A percentile compares a stretch with the other conserved stretches of the same genome.
Evolutionary conservation across 1,140 invertebrate genomes (phyloP).

Genomic region (Trialeurodes vaporariorum): DNA sequence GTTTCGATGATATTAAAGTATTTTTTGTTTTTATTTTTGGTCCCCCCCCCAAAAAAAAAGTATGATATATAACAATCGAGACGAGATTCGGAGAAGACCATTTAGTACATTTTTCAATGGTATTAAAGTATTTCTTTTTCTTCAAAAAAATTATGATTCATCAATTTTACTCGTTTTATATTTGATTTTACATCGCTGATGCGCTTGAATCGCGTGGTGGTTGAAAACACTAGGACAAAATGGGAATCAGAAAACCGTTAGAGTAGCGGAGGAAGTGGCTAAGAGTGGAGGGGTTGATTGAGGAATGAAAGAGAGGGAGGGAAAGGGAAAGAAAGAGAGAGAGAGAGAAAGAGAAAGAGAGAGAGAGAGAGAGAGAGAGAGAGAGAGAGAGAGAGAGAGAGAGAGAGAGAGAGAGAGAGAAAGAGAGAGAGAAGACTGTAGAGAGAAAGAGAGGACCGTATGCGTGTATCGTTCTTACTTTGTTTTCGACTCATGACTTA

Average conservation of each 20-base stretch:
- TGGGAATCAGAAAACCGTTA: neutral
- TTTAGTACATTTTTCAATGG: too few relatives aligned
- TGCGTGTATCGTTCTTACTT: neutral
- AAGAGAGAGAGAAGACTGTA: neutral
- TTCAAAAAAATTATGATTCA: constrained; percentile 6
- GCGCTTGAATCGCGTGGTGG: too few relatives aligned
- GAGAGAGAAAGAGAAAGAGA: neutral
- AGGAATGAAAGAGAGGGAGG: neutral
- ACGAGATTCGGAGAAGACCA: neutral
- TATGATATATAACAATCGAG: neutral
- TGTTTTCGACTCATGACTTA: neutral
- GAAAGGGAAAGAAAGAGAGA: neutral
- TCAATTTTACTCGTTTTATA: constrained; percentile 10
- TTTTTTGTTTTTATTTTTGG: neutral
- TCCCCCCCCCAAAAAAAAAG: neutral
- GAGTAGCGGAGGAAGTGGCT: too few relatives aligned
- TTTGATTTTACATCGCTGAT: too few relatives aligned
- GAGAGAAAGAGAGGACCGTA: neutral
- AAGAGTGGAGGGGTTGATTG: too few relatives aligned
- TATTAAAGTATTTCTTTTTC: too few relatives aligned
- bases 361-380: neutral
- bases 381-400: neutral
- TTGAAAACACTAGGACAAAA: neutral
- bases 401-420: neutral
- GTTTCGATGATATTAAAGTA: too few relatives aligned